A percentile compares a stretch with the other conserved stretches of the same genome.
Conservation (phyloP, 2,113 vertebrate species). For the Piprites chloris region DNA sequence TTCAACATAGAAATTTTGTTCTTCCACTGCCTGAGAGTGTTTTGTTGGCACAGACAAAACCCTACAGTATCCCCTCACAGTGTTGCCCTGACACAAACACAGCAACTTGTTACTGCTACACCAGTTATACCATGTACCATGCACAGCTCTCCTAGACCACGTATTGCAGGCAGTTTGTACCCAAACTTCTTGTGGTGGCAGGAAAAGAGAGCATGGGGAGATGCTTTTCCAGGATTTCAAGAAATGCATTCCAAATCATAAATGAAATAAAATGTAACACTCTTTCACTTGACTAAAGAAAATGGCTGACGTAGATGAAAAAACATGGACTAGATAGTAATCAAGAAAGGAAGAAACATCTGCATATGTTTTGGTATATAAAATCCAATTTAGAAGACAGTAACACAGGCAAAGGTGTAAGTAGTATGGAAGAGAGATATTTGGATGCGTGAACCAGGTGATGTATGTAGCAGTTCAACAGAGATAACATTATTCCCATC, state of each 20-base stretch:
- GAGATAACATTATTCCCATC: not conserved
- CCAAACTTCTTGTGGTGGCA: not conserved
- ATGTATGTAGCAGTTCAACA: not conserved
- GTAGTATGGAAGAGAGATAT: not conserved
- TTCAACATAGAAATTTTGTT: not conserved
- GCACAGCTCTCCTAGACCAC: rapidly evolving
- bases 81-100: not conserved
- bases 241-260: not conserved
- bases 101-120: not conserved
- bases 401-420: not conserved
- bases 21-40: not conserved
- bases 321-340: not conserved
- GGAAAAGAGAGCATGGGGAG: not conserved
- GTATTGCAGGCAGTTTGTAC: not conserved
- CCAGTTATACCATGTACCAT: rapidly evolving
- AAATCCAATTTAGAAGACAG: not conserved
- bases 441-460: not conserved
- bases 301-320: not conserved
- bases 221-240: not conserved
- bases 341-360: not conserved
- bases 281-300: not conserved
- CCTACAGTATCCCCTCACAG: not conserved
- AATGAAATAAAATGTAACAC: not conserved
- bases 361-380: not conserved
- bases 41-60: not conserved